A percentile compares a stretch with the other conserved stretches of the same genome.
phyloP scores from a whole-genome alignment of 2,797 vertebrate species.

The Chelon auratus region DNA sequence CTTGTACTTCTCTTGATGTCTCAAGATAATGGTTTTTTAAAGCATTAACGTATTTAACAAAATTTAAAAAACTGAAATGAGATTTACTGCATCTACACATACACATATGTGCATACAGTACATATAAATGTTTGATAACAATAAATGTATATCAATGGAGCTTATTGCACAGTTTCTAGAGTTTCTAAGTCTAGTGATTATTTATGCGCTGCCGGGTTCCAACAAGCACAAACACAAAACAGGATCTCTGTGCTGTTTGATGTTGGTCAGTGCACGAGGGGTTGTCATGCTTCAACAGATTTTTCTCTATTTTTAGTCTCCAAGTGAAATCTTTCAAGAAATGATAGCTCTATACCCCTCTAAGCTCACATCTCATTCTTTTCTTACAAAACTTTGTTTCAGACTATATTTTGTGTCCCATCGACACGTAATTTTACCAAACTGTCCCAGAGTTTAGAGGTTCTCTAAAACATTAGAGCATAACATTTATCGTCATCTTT shows the following conservation, averaged over 20 bases:
- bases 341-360: no score
- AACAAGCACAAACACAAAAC: not conserved
- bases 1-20: not conserved
- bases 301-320: not conserved
- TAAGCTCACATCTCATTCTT: no score
- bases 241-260: not conserved
- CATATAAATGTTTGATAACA: not conserved
- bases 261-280: not conserved
- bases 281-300: not conserved
- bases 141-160: not conserved
- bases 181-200: not conserved
- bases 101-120: not conserved
- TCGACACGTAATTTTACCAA: not conserved
- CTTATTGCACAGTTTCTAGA: not conserved
- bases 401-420: not conserved
- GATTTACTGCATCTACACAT: no score
- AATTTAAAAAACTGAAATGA: not conserved
- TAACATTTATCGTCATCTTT: no score
- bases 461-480: no score
- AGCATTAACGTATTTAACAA: not conserved
- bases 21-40: not conserved
- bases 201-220: conserved; percentile 1
- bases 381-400: no score
- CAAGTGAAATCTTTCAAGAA: not conserved
- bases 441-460: not conserved